Conservation (phyloP, 1,140 invertebrate species). For the Euura saliciscinereae region DNA sequence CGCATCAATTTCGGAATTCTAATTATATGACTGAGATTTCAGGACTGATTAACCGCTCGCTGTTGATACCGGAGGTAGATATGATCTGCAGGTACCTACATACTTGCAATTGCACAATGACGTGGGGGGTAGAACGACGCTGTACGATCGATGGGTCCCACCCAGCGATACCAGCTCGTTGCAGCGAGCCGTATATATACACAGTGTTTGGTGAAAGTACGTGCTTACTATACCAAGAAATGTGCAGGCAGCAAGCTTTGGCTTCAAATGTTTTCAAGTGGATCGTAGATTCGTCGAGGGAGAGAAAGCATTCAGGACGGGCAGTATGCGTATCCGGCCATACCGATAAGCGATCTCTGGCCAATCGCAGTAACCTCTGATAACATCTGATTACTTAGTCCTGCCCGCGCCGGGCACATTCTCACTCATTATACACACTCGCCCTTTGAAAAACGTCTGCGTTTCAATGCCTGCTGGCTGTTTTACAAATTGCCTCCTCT, state of each 20-base stretch:
- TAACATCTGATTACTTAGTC: slow-evolving; percentile 50
- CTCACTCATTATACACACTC: slow-evolving; percentile 20
- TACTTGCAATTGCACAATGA: background rate
- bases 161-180: background rate
- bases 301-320: slow-evolving; percentile 11
- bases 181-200: background rate
- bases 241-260: background rate
- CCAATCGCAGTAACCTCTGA: slow-evolving; percentile 37
- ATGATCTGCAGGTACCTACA: background rate
- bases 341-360: slow-evolving; percentile 40
- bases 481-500: background rate
- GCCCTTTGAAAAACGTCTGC: background rate
- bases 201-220: background rate
- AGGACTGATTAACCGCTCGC: too few relatives aligned
- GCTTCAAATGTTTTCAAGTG: background rate
- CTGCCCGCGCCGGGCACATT: slow-evolving; percentile 18
- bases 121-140: background rate
- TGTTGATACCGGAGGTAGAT: too few relatives aligned
- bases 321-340: slow-evolving; percentile 36
- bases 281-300: slow-evolving; percentile 5
- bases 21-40: too few relatives aligned
- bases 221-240: background rate
- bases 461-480: background rate
- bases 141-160: background rate
- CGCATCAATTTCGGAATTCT: too few relatives aligned